Conservation (phyloP, 1,140 invertebrate genomes). For the Pogonomyrmex californicus region DNA sequence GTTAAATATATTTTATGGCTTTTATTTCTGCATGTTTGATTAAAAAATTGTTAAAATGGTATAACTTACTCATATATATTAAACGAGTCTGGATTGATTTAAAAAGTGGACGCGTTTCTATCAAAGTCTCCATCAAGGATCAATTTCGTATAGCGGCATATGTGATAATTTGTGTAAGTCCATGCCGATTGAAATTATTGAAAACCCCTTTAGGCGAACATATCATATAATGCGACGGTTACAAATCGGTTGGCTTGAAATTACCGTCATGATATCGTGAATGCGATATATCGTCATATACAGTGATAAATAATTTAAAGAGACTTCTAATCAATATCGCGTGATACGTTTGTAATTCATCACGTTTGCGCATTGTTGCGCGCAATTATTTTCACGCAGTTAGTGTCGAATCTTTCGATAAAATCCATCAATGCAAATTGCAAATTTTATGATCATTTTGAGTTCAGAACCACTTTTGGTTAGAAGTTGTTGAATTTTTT, state of each 20-base stretch:
- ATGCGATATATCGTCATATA: background rate
- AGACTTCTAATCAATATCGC: background rate
- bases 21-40: background rate
- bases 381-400: background rate
- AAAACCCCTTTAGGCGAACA: constrained; percentile 21
- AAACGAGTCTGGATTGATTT: background rate
- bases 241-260: constrained; percentile 10
- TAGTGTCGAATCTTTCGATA: background rate
- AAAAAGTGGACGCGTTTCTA: background rate
- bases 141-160: background rate
- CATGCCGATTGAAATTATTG: constrained; percentile 6
- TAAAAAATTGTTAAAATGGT: too few relatives aligned
- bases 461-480: too few relatives aligned
- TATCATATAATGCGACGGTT: constrained; percentile 17
- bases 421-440: background rate
- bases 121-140: background rate
- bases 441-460: background rate
- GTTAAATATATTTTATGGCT: background rate
- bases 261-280: constrained; percentile 12
- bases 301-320: constrained; percentile 42
- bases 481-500: background rate
- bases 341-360: constrained; percentile 10
- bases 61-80: background rate
- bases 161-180: constrained; percentile 17
- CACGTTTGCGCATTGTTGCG: background rate